Base-by-base conservation (phyloP, 2,113 vertebrate genomes). In the Poeciliopsis turrubarensis region DNA sequence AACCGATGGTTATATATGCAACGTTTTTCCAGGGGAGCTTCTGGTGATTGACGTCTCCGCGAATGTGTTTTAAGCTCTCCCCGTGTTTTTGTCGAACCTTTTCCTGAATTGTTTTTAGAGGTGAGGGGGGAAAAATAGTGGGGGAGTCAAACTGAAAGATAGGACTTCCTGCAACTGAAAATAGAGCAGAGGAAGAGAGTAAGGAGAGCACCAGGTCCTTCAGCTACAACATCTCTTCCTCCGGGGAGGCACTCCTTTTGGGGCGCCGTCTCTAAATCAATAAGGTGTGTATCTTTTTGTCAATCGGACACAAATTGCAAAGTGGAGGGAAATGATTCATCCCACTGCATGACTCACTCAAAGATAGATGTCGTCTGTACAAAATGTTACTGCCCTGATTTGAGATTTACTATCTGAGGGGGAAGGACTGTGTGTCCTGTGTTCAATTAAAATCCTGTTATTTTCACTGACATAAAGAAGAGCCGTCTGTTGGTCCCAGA, bases 11-110 rank as follows among this genome's bases (percentile, higher is more conserved):
- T 65, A 10, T 60, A 10, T 64, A 3, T 37, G 39, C 22, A 61
- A 62, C 60, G 17, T 47, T 69, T 82, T 79, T 3, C 3, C 25
- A 47, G 14, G 72, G 60, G n/a, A 60, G 64, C n/a, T 26, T 79
- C 30, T 54, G 11, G 25, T 25, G 70, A 29, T 66, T 37, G 14
- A n/a, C 41, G 5, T 60, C 6, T 60, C 34, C 73, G 0, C 25
- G 27, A 30, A 9, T 67, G 41, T 39, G 31, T 61, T 29, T 25
- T n/a, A n/a, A 25, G 51, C 25, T 25, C 25, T 11, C 10, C 4
- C 9, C 6, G 0, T 57, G n/a, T 10, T 1, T 54, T 11, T n/a
- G 51, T n/a, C n/a, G 7, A 57, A 57, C 8, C 25, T n/a, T 54
- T 25, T 54, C 39, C 39, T 41, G 14, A 15, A 41, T 41, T 19